Evolutionary conservation across 1,140 invertebrate species (phyloP).

Genomic region (Vanessa tameamea): DNA sequence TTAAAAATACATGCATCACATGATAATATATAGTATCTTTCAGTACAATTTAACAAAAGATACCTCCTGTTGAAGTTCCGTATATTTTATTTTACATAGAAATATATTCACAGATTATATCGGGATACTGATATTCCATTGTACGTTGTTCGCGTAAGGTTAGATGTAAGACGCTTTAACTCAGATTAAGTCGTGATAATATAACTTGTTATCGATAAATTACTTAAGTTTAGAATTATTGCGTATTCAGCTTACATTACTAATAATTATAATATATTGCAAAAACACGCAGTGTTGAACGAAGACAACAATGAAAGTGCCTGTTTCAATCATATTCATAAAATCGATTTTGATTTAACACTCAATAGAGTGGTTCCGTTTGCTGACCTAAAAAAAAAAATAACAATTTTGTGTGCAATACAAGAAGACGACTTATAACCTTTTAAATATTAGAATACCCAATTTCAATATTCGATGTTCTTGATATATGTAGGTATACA

Average conservation of each 20-base stretch:
- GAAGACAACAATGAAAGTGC: conserved; percentile 49
- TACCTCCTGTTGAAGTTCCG: conserved; percentile 75
- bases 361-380: conserved; percentile 1
- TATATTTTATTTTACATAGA: conserved; percentile 71
- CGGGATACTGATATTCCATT: conserved; percentile 53
- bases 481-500: too few species aligned
- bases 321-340: conserved; percentile 33
- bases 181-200: conserved; percentile 66
- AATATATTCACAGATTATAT: conserved; percentile 62
- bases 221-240: conserved; percentile 40
- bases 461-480: too few species aligned
- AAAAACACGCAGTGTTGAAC: conserved; percentile 46
- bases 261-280: conserved; percentile 33
- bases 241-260: conserved; percentile 40
- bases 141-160: conserved; percentile 52
- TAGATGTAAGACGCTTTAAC: conserved; percentile 74
- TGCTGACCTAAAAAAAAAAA: not conserved
- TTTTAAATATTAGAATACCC: too few species aligned
- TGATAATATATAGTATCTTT: conserved; percentile 46
- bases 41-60: conserved; percentile 62
- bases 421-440: not conserved
- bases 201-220: conserved; percentile 48
- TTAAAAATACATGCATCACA: conserved; percentile 55
- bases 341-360: not conserved
- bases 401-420: not conserved